These are phyloP conservation scores for Corynorhinus townsendii DNA, from an alignment of 2,113 vertebrate genomes.

Conservation along the genomic window DNA sequence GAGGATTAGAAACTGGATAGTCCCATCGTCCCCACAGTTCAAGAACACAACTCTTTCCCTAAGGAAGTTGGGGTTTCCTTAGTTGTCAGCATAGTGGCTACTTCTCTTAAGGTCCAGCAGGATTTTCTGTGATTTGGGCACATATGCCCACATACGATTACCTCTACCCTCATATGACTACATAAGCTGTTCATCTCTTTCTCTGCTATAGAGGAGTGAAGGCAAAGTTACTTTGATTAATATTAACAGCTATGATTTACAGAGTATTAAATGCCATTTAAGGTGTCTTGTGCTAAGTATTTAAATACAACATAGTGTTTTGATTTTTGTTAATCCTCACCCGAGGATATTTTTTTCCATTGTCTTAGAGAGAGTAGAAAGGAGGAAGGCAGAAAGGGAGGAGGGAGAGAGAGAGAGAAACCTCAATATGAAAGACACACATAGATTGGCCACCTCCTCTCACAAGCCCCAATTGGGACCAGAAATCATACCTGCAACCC, in stretches of 20 bases:
- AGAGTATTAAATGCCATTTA: background rate
- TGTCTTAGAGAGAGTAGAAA: background rate
- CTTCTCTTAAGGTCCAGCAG: background rate
- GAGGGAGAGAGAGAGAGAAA: background rate
- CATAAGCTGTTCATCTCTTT: background rate
- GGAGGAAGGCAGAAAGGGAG: background rate
- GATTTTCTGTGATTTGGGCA: background rate
- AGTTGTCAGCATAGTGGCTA: background rate
- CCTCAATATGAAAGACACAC: background rate
- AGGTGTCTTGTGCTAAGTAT: background rate
- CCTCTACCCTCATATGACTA: background rate
- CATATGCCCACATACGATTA: background rate
- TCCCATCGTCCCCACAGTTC: background rate
- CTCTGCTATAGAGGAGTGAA: background rate
- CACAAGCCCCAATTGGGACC: too few relatives aligned
- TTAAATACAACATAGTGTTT: background rate
- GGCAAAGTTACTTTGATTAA: conserved; percentile 1
- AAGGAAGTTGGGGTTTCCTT: background rate
- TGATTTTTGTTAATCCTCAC: background rate
- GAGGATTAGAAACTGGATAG: background rate
- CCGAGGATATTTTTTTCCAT: background rate
- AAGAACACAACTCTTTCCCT: background rate
- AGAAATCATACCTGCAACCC: too few relatives aligned
- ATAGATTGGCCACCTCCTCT: background rate
- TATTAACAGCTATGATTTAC: background rate